Percentiles rank a stretch among this genome's conserved stretches.
Evolutionary conservation across 2,113 vertebrate species (phyloP).

Genomic region (Alouatta palliata): DNA sequence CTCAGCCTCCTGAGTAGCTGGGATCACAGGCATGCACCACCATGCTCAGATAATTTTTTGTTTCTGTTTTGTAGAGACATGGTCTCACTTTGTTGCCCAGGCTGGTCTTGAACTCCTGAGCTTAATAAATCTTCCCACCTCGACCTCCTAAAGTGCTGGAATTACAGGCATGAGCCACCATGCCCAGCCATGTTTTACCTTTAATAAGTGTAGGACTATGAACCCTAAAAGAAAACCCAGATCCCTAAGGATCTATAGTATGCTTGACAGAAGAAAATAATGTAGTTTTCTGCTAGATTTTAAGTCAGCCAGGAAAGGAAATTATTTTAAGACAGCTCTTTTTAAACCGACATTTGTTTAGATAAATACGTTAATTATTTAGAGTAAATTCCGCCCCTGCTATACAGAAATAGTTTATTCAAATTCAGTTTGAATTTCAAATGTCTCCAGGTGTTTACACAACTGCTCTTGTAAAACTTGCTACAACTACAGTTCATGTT

Average conservation of each 20-base stretch:
- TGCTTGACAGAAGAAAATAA: neutral
- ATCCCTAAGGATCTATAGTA: neutral
- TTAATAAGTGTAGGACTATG: neutral
- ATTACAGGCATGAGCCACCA: no score
- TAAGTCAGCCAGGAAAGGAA: neutral
- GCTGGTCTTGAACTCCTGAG: no score
- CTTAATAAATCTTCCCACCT: no score
- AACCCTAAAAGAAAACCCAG: neutral
- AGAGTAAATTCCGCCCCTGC: neutral
- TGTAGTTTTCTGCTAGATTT: neutral
- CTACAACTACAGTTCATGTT: neutral
- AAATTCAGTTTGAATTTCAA: neutral
- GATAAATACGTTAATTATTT: neutral
- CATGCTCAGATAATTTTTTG: no score
- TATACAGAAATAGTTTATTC: neutral
- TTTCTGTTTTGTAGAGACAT: no score
- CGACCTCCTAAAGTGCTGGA: no score
- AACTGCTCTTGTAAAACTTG: neutral
- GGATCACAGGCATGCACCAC: no score
- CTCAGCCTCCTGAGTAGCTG: no score
- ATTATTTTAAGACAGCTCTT: neutral
- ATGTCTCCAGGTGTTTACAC: neutral
- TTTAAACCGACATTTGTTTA: constrained; percentile 5
- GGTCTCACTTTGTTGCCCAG: no score
- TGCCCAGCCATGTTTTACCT: neutral